These are phyloP conservation scores for Apus apus DNA, from an alignment of 2,113 vertebrate genomes.

Conservation along the genomic window DNA sequence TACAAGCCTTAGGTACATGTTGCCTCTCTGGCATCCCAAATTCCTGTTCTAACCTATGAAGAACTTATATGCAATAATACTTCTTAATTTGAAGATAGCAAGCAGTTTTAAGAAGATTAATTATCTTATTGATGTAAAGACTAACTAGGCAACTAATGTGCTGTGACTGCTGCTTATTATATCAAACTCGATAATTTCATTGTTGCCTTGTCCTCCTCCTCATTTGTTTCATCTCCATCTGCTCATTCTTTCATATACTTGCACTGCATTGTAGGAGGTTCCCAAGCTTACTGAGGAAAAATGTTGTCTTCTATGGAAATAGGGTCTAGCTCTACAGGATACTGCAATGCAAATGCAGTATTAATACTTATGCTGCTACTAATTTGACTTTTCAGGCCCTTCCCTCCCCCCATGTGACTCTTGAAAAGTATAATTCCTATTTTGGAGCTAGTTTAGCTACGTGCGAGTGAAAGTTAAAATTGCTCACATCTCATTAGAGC, in stretches of 20 bases:
- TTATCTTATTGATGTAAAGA: constrained; percentile 41
- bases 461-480: neutral
- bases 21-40: neutral
- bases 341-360: neutral
- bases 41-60: neutral
- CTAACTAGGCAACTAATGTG: constrained; percentile 6
- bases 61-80: neutral
- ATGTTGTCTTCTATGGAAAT: neutral
- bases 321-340: neutral
- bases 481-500: neutral
- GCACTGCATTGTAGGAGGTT: neutral
- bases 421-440: neutral
- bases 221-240: constrained; percentile 27
- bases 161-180: constrained; percentile 12
- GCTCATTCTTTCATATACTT: neutral
- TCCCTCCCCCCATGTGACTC: neutral
- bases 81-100: neutral
- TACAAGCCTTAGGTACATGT: neutral
- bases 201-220: constrained; percentile 18
- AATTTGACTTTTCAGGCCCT: neutral
- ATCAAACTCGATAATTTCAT: constrained; percentile 6
- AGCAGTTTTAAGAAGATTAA: constrained; percentile 10
- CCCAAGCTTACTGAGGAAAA: neutral
- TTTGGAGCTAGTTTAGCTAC: neutral
- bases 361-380: neutral